These are phyloP conservation scores for Numenius arquata DNA, from an alignment of 2,113 vertebrate genomes.

Conservation along the genomic window DNA sequence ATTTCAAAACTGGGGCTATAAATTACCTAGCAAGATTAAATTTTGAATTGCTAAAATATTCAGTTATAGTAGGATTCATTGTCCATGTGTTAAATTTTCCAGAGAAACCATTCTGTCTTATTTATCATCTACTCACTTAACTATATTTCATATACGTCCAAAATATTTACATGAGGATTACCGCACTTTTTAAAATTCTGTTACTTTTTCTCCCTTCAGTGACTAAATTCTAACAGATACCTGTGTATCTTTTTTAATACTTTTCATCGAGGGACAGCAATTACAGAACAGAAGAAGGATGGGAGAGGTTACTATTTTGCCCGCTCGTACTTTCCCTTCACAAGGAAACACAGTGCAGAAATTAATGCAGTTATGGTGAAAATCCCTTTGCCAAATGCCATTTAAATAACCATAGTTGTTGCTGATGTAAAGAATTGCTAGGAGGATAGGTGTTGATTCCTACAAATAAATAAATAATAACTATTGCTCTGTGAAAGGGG, in stretches of 20 bases:
- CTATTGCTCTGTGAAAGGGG: not conserved
- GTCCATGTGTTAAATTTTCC: not conserved
- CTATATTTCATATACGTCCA: not conserved
- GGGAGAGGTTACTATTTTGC: not conserved
- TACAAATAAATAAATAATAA: not conserved
- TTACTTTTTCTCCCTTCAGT: not conserved
- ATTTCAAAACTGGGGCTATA: not conserved
- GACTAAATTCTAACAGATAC: not conserved
- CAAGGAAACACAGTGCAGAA: not conserved
- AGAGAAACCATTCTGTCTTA: not conserved
- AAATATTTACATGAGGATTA: not conserved
- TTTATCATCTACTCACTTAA: not conserved
- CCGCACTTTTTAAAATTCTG: not conserved
- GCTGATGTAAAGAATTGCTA: not conserved
- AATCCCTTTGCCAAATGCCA: not conserved
- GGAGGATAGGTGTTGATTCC: not conserved
- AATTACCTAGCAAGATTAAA: not conserved
- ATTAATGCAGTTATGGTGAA: not conserved
- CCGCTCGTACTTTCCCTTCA: not conserved
- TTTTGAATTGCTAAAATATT: not conserved
- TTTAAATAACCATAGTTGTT: not conserved
- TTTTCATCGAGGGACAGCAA: not conserved
- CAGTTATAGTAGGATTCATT: not conserved
- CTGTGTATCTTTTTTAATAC: not conserved
- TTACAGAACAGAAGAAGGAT: not conserved